These are phyloP conservation scores for Anticlea derivata DNA, from an alignment of 2,888 invertebrate genomes.

Conservation along the genomic window DNA sequence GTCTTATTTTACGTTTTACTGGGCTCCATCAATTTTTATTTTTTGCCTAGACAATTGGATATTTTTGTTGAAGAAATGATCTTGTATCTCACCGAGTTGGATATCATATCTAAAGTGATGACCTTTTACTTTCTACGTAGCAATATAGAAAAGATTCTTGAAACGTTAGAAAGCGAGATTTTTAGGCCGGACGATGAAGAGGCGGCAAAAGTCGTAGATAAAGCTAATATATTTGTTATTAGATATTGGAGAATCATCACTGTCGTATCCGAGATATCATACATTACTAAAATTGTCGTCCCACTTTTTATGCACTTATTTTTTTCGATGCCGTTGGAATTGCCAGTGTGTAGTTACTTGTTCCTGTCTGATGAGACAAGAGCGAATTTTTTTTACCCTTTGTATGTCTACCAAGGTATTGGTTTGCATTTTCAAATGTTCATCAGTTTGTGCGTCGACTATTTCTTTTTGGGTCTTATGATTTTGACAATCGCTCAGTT, in stretches of 20 bases:
- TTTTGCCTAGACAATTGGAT: slow-evolving; percentile 51
- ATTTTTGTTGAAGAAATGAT: slow-evolving; percentile 55
- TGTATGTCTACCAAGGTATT: slow-evolving; percentile 58
- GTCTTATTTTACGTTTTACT: slow-evolving; percentile 45
- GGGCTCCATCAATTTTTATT: slow-evolving; percentile 53
- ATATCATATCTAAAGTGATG: slow-evolving; percentile 51
- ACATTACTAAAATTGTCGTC: slow-evolving; percentile 42
- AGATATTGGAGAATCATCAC: slow-evolving; percentile 54
- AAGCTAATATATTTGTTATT: slow-evolving; percentile 51
- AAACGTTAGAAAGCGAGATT: slow-evolving; percentile 50
- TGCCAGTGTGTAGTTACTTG: slow-evolving; percentile 54
- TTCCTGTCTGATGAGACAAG: slow-evolving; percentile 52
- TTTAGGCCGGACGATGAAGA: slow-evolving; percentile 51
- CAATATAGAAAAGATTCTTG: slow-evolving; percentile 46
- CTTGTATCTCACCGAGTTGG: slow-evolving; percentile 56
- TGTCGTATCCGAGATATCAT: slow-evolving; percentile 42
- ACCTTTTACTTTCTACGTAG: slow-evolving; percentile 47
- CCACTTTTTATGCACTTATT: slow-evolving; percentile 50
- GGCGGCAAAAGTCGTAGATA: slow-evolving; percentile 42
- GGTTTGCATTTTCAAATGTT: slow-evolving; percentile 57
- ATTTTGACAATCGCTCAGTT: slow-evolving; percentile 60
- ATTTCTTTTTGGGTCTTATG: slow-evolving; percentile 59
- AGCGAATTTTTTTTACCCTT: slow-evolving; percentile 46
- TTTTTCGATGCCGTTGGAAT: slow-evolving; percentile 37
- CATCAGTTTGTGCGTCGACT: slow-evolving; percentile 56